phyloP scores from a whole-genome alignment of 2,113 vertebrate species.

The Lagopus muta region DNA sequence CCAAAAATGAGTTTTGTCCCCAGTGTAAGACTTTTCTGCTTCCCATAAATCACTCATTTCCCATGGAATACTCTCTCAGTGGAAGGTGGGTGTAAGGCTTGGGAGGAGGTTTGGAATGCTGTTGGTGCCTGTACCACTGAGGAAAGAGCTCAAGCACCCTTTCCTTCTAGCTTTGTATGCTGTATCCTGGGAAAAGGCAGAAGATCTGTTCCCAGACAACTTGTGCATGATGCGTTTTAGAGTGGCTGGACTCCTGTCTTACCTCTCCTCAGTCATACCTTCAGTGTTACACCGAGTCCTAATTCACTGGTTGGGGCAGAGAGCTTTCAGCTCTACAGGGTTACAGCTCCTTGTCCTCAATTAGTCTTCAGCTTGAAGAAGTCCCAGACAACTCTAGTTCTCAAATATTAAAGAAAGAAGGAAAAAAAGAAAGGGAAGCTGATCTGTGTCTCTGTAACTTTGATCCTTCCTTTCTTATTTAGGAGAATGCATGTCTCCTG shows the following conservation, averaged over 20 bases:
- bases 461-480: constrained; percentile 20
- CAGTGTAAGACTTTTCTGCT: not conserved
- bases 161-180: not conserved
- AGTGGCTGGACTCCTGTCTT: not conserved
- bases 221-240: not conserved
- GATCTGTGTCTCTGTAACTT: not conserved
- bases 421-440: not conserved
- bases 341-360: rapidly evolving
- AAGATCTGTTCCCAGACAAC: not conserved
- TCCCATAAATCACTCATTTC: not conserved
- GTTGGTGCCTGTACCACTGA: rapidly evolving
- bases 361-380: not conserved
- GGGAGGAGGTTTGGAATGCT: not conserved
- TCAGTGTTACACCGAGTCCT: not conserved
- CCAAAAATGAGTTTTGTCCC: not conserved
- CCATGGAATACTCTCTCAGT: not conserved
- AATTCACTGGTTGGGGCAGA: not conserved
- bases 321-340: rapidly evolving
- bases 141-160: not conserved
- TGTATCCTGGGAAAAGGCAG: not conserved
- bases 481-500: not conserved
- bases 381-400: not conserved
- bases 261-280: not conserved
- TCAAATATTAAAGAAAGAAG: not conserved
- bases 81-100: not conserved